A percentile compares a stretch with the other conserved stretches of the same genome.
phyloP scores from a whole-genome alignment of 1,140 invertebrate species.

The Andricus grossulariae region DNA sequence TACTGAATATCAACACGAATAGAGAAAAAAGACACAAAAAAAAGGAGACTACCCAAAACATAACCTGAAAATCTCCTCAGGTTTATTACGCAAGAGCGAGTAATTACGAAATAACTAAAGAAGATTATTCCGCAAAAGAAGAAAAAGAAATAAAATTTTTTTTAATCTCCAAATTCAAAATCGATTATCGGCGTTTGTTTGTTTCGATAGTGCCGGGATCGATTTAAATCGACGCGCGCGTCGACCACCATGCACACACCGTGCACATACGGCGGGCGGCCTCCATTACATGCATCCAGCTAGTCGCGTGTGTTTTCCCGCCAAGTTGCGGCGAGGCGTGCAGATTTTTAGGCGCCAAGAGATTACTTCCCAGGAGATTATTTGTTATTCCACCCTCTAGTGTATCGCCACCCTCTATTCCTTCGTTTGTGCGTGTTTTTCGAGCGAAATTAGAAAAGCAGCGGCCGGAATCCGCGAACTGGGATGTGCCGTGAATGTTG shows the following conservation, averaged over 20 bases:
- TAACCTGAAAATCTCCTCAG: no score
- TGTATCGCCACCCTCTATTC: constrained; percentile 14
- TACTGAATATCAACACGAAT: no score
- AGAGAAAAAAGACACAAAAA: no score
- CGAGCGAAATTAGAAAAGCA: not conserved
- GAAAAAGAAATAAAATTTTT: no score
- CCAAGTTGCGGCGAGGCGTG: constrained; percentile 53
- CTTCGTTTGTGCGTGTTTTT: not conserved
- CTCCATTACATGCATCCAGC: not conserved
- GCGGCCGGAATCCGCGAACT: constrained; percentile 37
- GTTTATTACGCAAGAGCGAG: no score
- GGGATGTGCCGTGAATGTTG: constrained; percentile 45
- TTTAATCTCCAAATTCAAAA: no score
- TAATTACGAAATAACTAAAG: no score
- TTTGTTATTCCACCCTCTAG: constrained; percentile 8
- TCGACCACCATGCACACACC: no score
- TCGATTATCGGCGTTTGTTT: no score
- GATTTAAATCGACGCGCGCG: not conserved
- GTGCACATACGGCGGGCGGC: no score
- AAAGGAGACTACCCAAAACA: no score
- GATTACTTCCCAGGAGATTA: constrained; percentile 32
- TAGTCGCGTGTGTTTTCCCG: constrained; percentile 42
- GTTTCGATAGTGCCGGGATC: not conserved
- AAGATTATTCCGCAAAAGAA: no score
- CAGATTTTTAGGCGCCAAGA: constrained; percentile 51